Evolutionary conservation across 2,797 vertebrate species (phyloP).

Genomic region (Oophaga sylvatica): DNA sequence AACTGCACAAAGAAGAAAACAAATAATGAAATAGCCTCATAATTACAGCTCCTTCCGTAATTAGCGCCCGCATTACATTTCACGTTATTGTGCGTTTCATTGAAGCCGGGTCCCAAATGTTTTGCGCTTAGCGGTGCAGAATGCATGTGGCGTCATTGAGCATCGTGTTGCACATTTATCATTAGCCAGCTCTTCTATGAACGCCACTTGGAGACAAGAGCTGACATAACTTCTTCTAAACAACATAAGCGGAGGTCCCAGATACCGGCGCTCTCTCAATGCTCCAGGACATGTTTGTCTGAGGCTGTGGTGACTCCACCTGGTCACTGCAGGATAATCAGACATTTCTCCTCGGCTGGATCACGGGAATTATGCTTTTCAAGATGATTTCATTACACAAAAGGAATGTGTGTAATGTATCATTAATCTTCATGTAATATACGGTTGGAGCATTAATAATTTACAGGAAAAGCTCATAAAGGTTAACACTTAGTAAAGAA

Average conservation of each 20-base stretch:
- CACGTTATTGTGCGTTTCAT: background rate
- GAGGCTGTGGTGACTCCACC: constrained; percentile 54
- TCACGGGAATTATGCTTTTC: background rate
- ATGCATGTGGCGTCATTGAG: constrained; percentile 26
- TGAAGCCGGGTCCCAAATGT: background rate
- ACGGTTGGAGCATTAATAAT: background rate
- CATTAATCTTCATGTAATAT: constrained; percentile 18
- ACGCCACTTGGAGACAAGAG: constrained; percentile 3
- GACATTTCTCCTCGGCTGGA: constrained; percentile 11
- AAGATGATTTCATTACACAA: constrained; percentile 7
- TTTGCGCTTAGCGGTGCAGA: background rate
- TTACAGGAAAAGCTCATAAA: background rate
- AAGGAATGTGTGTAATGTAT: background rate
- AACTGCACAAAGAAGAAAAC: constrained; percentile 71
- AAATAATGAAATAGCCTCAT: constrained; percentile 31
- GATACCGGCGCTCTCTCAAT: constrained; percentile 2
- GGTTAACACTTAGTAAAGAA: constrained; percentile 27
- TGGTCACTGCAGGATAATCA: constrained; percentile 38
- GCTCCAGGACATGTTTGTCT: constrained; percentile 43
- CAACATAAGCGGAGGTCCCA: background rate
- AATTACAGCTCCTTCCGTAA: background rate
- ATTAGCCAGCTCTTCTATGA: constrained; percentile 16
- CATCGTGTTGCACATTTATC: constrained; percentile 17
- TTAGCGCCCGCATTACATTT: constrained; percentile 14
- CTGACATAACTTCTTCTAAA: constrained; percentile 3